Evolutionary conservation across 2,888 invertebrate species (phyloP), one percentile per base, ranked within the genome.

Genomic region (Drosophila ezoana): DNA sequence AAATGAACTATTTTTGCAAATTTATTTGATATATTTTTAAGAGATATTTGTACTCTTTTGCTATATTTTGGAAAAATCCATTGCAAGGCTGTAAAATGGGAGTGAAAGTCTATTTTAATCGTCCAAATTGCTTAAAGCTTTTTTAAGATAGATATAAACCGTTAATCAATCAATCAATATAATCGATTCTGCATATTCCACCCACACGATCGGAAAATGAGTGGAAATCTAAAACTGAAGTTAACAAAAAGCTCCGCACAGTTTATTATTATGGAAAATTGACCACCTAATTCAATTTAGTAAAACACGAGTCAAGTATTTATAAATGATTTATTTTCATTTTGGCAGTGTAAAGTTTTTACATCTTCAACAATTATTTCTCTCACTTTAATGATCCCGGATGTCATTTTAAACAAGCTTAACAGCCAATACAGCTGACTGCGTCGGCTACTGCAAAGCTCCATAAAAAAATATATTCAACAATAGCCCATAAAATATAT

Each of bases 1-100:
- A 60, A 49, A 49, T 37, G 43, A 4, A 35, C 5, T 62, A 43
- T 61, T 61, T 62, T 49, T 61, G 48, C 35, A 37, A 62, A 35
- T 3, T 2, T 14, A 38, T 14, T 13, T 13, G 1, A 40, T 16
- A 10, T 40, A 28, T 28, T 2, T 23, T 23, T 23, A 23, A 23
- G 5, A 5, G 23, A 23, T 28, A 2, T 28, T 2, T 28, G 28
- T 28, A 28, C 28, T 8, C 5, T 5, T 20, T 20, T 20, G 0
- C 20, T 0, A 4, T 20, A 1, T 23, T 23, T 23, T 0, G 23
- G 8, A 8, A 23, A 8, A 8, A 23, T 23, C 6, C 23, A 23
- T 23, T 6, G 23, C 23, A 1, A 23, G 0, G 23, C 23, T 8
- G 8, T 2, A 8, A 28, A 28, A 28, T 28, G 23, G 8, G 1